Base-by-base conservation (phyloP, 2,888 invertebrate genomes). In the Malacosoma neustria region DNA sequence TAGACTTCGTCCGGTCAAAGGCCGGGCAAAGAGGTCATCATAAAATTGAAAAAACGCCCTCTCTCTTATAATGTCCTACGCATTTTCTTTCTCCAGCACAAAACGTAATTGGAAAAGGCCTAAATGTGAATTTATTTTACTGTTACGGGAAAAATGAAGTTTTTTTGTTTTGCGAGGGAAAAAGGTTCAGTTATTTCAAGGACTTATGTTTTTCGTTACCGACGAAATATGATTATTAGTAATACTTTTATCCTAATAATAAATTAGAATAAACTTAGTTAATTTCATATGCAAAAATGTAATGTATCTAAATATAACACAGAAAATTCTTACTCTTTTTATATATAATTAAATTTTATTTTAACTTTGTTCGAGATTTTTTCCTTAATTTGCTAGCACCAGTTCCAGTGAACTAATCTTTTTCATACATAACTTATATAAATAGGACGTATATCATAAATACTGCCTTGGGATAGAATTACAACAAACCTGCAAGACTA, bases 1-100 rank as follows among this genome's bases (percentile, higher is more conserved):
- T 84, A 84, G 84, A 84, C 82, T 62, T 67, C 53, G n/a, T 30
- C 57, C 70, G 76, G 75, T 73, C 74, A 71, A 68, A 73, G 64
- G 59, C 70, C 76, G 73, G 77, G 53, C 79, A 53, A 81, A 22
- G 80, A 82, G 82, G 84, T 80, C 81, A 63, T 45, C 41, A 51
- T 53, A 41, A 61, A 72, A 76, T 76, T 68, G 74, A 76, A 75
- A 77, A 68, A 67, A 67, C 53, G 58, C 57, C 56, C 47, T 57
- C 49, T 49, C 51, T 51, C 55, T 57, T 49, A 45, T 60, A 54
- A 51, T 52, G 51, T 49, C 46, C 45, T 48, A 45, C 46, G 47
- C 49, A 58, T 51, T 57, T 57, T 52, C 56, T 54, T 55, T 52
- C 39, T 41, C 40, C 36, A 46, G 36, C 43, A 38, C 47, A 35